Base-by-base conservation (phyloP, 2,113 vertebrate genomes). In the Corythoichthys haematopterus region DNA sequence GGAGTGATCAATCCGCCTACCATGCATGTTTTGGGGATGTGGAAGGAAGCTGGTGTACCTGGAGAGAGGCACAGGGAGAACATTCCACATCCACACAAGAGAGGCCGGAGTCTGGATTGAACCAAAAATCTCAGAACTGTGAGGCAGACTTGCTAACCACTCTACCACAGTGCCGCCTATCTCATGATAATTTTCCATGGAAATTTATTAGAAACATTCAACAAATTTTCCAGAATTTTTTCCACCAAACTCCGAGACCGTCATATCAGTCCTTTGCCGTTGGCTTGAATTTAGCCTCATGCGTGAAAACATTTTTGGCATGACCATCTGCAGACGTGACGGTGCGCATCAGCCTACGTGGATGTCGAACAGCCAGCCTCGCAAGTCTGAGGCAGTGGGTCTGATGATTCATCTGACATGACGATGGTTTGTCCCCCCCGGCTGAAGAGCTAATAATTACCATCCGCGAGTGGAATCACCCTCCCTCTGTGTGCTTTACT, bases 371-470 rank as follows among this genome's bases (percentile, higher is more conserved):
- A 79, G 80, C 13, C 73, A 68, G 81, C 76, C 15, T 53, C 51
- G 78, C 85, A 74, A 74, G 81, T 87, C 64, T 74, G 75, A 77
- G 71, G 81, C 85, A 77, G 75, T 79, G 66, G 71, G 75, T 69
- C 70, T 69, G 74, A 84, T 88, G 87, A 91, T 88, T 91, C 83
- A 88, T 90, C 85, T 67, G 89, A 83, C 79, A 78, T 92, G 88
- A 91, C 89, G 91, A 92, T 91, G 90, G 89, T 90, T 88, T 93
- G 91, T 92, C 91, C 20, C 20, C 20, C 89, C 86, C 88, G 90
- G 89, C 83, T 91, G 90, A 90, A 90, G 74, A 88, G 89, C 91
- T 92, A 92, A 93, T 91, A 91, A 92, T 90, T 92, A 90, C 86
- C 80, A 73, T 78, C 69, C 70, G 83, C 72, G 65, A 87, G 82